A percentile compares a stretch with the other conserved stretches of the same genome.
Conservation (phyloP, 2,888 invertebrate genomes). For the Malachius bipustulatus region DNA sequence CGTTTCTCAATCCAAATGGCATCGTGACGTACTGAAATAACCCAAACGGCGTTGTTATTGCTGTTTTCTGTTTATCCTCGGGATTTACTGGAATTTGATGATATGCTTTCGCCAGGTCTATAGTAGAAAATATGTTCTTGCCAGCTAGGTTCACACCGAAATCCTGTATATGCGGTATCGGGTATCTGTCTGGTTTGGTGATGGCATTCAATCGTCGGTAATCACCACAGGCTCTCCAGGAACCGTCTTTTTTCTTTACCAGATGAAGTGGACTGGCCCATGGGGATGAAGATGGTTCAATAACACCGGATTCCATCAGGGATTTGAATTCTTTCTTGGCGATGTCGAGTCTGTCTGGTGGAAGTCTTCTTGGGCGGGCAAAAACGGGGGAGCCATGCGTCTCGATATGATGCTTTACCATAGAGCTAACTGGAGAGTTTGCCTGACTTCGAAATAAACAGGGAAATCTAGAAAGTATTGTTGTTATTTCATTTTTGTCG, state of each 20-base stretch:
- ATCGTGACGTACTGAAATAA: too few relatives aligned
- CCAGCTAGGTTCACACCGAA: too few relatives aligned
- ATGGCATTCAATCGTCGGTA: slow-evolving; percentile 20
- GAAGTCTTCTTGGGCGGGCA: too few relatives aligned
- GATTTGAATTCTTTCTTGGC: slow-evolving; percentile 22
- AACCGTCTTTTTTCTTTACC: slow-evolving; percentile 20
- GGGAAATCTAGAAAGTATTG: too few relatives aligned
- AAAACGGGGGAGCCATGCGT: slow-evolving; percentile 16
- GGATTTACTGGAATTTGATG: too few relatives aligned
- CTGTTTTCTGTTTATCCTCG: too few relatives aligned
- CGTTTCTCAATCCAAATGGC: too few relatives aligned
- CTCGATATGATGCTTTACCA: slow-evolving; percentile 20
- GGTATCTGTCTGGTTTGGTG: too few relatives aligned
- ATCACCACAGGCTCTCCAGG: slow-evolving; percentile 20
- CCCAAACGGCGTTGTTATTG: too few relatives aligned
- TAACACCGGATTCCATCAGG: slow-evolving; percentile 22
- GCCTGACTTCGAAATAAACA: neutral
- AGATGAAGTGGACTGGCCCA: slow-evolving; percentile 26
- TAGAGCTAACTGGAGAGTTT: slow-evolving; percentile 13
- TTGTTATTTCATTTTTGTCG: too few relatives aligned
- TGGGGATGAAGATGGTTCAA: slow-evolving; percentile 20
- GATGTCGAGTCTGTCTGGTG: slow-evolving; percentile 19
- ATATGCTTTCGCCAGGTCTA: too few relatives aligned
- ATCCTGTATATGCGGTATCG: slow-evolving; percentile 19
- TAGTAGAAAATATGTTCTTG: too few relatives aligned